phyloP scores from a whole-genome alignment of 2,797 vertebrate species.

The Erethizon dorsatum region DNA sequence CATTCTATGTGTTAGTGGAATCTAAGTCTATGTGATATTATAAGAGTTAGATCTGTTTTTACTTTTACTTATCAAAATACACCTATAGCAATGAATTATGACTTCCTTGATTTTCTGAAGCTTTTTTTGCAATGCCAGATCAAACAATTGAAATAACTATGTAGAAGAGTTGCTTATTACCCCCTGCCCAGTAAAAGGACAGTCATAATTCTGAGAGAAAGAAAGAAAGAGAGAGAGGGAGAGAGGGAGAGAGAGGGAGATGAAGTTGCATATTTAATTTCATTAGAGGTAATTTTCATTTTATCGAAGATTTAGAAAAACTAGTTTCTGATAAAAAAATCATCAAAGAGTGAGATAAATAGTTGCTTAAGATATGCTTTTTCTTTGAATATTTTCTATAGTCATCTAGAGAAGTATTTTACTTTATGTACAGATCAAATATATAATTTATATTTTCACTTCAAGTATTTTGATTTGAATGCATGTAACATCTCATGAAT shows the following conservation, averaged over 20 bases:
- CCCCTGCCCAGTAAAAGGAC: background rate
- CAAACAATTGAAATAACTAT: background rate
- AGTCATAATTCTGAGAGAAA: background rate
- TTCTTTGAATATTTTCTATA: background rate
- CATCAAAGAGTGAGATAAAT: background rate
- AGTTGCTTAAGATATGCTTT: background rate
- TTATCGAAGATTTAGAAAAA: constrained; percentile 54
- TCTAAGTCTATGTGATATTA: constrained; percentile 18
- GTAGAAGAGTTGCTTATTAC: background rate
- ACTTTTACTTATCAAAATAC: constrained; percentile 53
- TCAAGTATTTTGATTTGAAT: constrained; percentile 56
- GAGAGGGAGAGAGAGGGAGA: background rate
- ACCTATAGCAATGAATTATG: background rate
- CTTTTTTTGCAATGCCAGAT: background rate
- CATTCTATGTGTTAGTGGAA: background rate
- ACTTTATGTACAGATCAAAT: background rate
- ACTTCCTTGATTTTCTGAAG: background rate
- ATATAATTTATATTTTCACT: constrained; percentile 12
- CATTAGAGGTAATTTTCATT: background rate
- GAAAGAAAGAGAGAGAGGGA: background rate
- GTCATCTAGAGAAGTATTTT: background rate
- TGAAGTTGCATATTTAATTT: background rate
- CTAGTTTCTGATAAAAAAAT: background rate
- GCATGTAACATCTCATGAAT: background rate
- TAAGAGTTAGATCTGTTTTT: background rate